phyloP scores from a whole-genome alignment of 2,113 vertebrate genomes.

The Genyomyrus donnyi region DNA sequence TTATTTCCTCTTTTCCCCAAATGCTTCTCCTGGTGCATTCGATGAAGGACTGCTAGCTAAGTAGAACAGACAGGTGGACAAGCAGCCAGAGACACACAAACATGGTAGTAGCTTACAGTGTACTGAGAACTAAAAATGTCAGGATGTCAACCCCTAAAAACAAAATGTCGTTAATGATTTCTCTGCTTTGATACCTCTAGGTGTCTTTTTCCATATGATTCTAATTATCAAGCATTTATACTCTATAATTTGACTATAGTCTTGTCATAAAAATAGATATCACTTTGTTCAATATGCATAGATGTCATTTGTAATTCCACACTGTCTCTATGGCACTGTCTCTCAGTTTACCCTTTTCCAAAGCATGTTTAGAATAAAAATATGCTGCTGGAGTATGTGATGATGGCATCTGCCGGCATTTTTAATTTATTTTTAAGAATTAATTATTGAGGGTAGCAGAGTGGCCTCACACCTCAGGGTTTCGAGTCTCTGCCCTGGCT shows the following conservation, averaged over 20 bases:
- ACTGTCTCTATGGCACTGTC: not conserved
- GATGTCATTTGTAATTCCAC: not conserved
- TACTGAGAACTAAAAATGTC: not conserved
- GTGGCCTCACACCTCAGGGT: not conserved
- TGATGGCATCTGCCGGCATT: not conserved
- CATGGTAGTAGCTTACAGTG: not conserved
- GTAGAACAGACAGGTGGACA: not conserved
- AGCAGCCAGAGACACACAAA: not conserved
- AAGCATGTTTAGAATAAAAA: not conserved
- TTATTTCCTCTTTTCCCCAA: not conserved
- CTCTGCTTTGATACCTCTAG: not conserved
- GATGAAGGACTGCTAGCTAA: not conserved
- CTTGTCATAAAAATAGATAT: not conserved
- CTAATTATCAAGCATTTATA: not conserved
- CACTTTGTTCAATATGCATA: not conserved
- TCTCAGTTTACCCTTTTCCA: not conserved
- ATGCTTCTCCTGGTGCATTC: not conserved
- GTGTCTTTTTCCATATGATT: not conserved
- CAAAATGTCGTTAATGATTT: not conserved
- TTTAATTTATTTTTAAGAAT: not conserved
- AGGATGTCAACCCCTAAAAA: not conserved
- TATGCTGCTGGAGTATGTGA: not conserved
- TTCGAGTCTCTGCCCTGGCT: not conserved
- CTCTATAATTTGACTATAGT: no score
- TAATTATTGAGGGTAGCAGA: not conserved